Evolutionary conservation across 2,797 vertebrate genomes (phyloP).

Genomic region (Carcharodon carcharias): DNA sequence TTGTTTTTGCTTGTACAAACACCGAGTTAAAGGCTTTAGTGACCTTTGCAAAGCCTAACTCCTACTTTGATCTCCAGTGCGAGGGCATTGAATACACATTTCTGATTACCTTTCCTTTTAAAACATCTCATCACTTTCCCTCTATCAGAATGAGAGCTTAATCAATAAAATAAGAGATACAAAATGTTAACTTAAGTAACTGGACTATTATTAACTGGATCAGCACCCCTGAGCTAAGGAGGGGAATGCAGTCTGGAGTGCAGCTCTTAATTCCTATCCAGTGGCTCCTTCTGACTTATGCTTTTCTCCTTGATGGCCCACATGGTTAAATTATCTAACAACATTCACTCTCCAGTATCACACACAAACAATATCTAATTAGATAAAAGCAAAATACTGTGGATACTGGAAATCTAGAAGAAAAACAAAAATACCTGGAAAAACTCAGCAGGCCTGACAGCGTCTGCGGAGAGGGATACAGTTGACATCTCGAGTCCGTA

Average conservation of each 20-base stretch:
- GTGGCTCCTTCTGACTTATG: background rate
- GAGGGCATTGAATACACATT: background rate
- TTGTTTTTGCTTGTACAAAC: background rate
- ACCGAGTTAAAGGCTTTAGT: background rate
- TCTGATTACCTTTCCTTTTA: background rate
- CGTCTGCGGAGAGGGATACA: too few species aligned
- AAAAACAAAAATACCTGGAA: too few species aligned
- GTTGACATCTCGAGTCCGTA: too few species aligned
- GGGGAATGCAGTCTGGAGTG: background rate
- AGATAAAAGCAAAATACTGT: too few species aligned
- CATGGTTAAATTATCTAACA: background rate
- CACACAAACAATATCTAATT: background rate
- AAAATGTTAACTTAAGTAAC: background rate
- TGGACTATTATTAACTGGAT: background rate
- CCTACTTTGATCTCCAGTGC: background rate
- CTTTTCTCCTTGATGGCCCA: background rate
- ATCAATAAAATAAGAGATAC: background rate
- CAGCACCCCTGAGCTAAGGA: background rate
- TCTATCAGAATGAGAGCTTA: background rate
- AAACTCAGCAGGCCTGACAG: too few species aligned
- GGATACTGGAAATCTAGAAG: too few species aligned
- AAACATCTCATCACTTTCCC: background rate
- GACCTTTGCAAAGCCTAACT: background rate
- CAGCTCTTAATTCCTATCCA: background rate
- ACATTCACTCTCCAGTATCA: background rate